phyloP scores from a whole-genome alignment of 92 coral and sea anemone species.

The Epizoanthus illoricatus region DNA sequence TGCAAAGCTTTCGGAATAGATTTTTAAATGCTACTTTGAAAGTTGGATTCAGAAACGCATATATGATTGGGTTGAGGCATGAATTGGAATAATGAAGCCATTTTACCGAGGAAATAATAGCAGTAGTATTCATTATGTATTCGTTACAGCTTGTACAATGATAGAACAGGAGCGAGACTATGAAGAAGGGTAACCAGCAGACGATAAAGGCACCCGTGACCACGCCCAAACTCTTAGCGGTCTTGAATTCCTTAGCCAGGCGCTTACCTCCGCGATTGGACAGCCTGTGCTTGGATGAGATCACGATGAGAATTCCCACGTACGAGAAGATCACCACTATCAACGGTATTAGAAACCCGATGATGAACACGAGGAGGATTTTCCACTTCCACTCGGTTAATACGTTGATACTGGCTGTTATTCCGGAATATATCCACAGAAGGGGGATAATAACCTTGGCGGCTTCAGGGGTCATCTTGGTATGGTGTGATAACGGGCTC shows the following conservation, averaged over 20 bases:
- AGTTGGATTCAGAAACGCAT: conserved; percentile 92
- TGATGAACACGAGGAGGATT: conserved; percentile 55
- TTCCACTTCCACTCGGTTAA: conserved; percentile 64
- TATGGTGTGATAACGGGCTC: conserved; percentile 91
- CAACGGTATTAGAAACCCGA: conserved; percentile 88
- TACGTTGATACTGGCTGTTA: conserved; percentile 57
- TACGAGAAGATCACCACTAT: conserved; percentile 78
- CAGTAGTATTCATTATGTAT: conserved; percentile 53
- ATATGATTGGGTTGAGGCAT: conserved; percentile 96
- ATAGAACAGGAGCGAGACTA: conserved; percentile 59
- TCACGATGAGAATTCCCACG: conserved; percentile 79
- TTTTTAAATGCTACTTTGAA: conserved; percentile 84
- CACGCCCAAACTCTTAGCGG: conserved; percentile 95
- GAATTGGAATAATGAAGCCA: conserved; percentile 97
- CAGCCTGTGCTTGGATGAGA: conserved; percentile 66
- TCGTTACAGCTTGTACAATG: conserved; percentile 56
- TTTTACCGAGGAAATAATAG: conserved; percentile 72
- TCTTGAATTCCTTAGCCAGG: conserved; percentile 87
- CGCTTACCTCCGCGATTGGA: conserved; percentile 84
- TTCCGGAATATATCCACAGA: conserved; percentile 76
- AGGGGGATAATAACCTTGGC: conserved; percentile 78
- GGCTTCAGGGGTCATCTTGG: conserved; percentile 83
- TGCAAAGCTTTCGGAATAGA: conserved; percentile 56
- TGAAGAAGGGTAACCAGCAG: conserved; percentile 95
- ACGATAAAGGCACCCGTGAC: conserved; percentile 91